Evolutionary conservation across 2,888 invertebrate species (phyloP).

Genomic region (Carabus problematicus): DNA sequence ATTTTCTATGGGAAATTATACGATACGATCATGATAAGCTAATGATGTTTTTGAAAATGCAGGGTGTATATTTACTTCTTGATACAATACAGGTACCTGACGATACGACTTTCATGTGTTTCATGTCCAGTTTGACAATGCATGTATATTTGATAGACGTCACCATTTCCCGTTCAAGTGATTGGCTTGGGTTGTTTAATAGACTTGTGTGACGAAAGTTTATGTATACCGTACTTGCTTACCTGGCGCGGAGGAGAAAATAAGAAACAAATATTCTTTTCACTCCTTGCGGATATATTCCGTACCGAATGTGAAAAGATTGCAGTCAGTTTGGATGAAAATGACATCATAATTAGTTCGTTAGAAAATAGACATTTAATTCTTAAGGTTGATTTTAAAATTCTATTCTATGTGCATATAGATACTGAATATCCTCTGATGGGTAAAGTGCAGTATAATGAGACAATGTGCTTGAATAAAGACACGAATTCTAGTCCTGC

Average conservation of each 20-base stretch:
- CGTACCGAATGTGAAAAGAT: slow-evolving; percentile 57
- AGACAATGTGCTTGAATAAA: slow-evolving; percentile 51
- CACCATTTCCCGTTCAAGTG: slow-evolving; percentile 54
- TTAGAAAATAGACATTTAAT: not conserved
- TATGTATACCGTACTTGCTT: slow-evolving; percentile 57
- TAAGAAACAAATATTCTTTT: slow-evolving; percentile 53
- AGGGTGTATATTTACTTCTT: slow-evolving; percentile 56
- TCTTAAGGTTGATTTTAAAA: no score
- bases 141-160: slow-evolving; percentile 45
- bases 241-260: slow-evolving; percentile 58
- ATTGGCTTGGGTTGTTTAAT: slow-evolving; percentile 57
- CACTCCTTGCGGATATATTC: slow-evolving; percentile 58
- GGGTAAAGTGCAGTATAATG: slow-evolving; percentile 56
- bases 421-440: slow-evolving; percentile 57
- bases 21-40: slow-evolving; percentile 49
- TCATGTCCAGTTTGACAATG: not conserved
- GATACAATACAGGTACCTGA: slow-evolving; percentile 56
- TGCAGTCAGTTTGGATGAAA: slow-evolving; percentile 51
- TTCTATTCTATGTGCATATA: slow-evolving; percentile 43
- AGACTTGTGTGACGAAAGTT: slow-evolving; percentile 56
- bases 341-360: slow-evolving; percentile 55
- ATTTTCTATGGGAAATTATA: slow-evolving; percentile 59
- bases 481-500: slow-evolving; percentile 53
- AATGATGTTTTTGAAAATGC: slow-evolving; percentile 54
- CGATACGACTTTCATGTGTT: no score